These are phyloP conservation scores for Drosophila ananassae DNA, from an alignment of 1,140 invertebrate species.

Conservation along the genomic window DNA sequence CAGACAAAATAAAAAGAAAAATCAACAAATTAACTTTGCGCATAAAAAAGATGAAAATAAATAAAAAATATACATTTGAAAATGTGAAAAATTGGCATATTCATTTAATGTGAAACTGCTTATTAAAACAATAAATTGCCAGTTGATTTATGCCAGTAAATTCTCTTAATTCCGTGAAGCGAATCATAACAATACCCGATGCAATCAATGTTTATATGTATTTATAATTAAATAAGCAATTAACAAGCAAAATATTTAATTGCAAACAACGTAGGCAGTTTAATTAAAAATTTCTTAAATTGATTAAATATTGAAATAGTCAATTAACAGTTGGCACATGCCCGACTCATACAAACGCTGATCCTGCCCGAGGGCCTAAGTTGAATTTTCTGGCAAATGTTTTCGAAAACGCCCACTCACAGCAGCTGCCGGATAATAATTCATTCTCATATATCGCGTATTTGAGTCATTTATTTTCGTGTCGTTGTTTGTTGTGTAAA, in stretches of 20 bases:
- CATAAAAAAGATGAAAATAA: slow-evolving; percentile 26
- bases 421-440: slow-evolving; percentile 66
- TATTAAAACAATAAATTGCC: slow-evolving; percentile 45
- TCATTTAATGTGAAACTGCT: slow-evolving; percentile 41
- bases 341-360: background rate
- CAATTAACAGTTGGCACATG: slow-evolving; percentile 42
- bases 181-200: background rate
- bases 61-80: slow-evolving; percentile 4
- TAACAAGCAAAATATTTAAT: slow-evolving; percentile 46
- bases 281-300: slow-evolving; percentile 59
- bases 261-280: slow-evolving; percentile 33
- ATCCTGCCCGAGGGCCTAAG: slow-evolving; percentile 14
- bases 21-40: slow-evolving; percentile 24
- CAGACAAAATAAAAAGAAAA: slow-evolving; percentile 27
- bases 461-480: slow-evolving; percentile 34
- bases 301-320: slow-evolving; percentile 59
- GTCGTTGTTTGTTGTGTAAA: slow-evolving; percentile 36
- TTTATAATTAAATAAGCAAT: slow-evolving; percentile 51
- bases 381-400: slow-evolving; percentile 27
- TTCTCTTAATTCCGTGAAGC: background rate
- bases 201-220: slow-evolving; percentile 44
- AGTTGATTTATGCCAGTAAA: slow-evolving; percentile 29
- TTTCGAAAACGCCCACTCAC: slow-evolving; percentile 42
- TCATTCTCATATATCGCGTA: slow-evolving; percentile 55
- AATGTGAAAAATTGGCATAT: slow-evolving; percentile 26